Percentiles rank a stretch among this genome's conserved stretches.
Evolutionary conservation across 92 coral and sea anemone genomes (phyloP).

Genomic region (Heteractis magnifica): DNA sequence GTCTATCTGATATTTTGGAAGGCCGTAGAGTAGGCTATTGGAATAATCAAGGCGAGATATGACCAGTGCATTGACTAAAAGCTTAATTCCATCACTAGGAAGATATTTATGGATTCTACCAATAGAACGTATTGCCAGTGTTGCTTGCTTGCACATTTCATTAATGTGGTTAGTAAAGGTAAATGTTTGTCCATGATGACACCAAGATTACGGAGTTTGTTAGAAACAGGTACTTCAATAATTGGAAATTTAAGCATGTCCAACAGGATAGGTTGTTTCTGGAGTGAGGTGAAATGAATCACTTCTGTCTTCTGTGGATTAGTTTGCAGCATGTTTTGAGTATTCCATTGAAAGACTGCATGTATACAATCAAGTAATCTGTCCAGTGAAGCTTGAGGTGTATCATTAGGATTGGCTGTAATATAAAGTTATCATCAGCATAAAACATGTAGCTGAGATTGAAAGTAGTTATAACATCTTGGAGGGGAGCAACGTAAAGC

Average conservation of each 20-base stretch:
- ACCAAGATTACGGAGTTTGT: slow-evolving; percentile 14
- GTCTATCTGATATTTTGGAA: slow-evolving; percentile 17
- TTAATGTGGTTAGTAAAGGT: slow-evolving; percentile 16
- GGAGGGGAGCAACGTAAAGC: slow-evolving; percentile 24
- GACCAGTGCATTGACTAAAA: slow-evolving; percentile 15
- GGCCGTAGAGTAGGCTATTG: slow-evolving; percentile 10
- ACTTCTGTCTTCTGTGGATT: slow-evolving; percentile 31
- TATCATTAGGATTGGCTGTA: slow-evolving; percentile 17
- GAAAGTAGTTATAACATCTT: slow-evolving; percentile 18
- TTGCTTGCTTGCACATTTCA: slow-evolving; percentile 13
- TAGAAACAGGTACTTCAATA: background rate
- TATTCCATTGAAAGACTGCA: background rate
- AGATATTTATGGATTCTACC: slow-evolving; percentile 34
- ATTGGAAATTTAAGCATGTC: background rate
- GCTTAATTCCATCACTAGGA: slow-evolving; percentile 9
- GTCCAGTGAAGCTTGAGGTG: background rate
- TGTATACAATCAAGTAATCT: background rate
- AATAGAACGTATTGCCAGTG: slow-evolving; percentile 5
- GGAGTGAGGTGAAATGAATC: slow-evolving; percentile 11
- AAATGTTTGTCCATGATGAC: slow-evolving; percentile 9
- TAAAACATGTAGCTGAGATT: too few relatives aligned
- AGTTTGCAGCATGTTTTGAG: slow-evolving; percentile 17
- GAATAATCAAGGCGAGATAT: slow-evolving; percentile 14
- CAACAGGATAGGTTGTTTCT: background rate
- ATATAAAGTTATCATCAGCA: slow-evolving; percentile 18